Percentiles rank a stretch among this genome's conserved stretches.
Conservation (phyloP, 2,888 invertebrate genomes). For the Priocnemis perturbator region DNA sequence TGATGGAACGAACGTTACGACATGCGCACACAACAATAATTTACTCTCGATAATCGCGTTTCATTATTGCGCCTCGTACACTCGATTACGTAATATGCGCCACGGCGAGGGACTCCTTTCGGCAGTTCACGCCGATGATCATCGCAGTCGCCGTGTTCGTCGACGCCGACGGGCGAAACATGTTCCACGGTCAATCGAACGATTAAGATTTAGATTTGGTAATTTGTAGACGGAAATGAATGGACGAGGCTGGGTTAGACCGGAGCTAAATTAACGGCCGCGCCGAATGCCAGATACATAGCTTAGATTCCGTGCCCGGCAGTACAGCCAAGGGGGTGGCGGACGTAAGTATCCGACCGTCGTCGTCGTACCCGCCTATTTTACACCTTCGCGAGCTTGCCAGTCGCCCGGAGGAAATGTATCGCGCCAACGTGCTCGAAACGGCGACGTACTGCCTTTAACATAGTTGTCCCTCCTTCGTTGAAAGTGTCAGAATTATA, state of each 20-base stretch:
- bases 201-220: conserved; percentile 73
- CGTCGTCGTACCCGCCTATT: conserved; percentile 1
- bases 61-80: conserved; percentile 51
- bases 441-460: too few species aligned
- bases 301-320: not conserved
- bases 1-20: conserved; percentile 48
- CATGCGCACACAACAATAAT: conserved; percentile 56
- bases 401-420: too few species aligned
- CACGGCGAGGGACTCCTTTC: conserved; percentile 15
- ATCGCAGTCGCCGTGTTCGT: conserved; percentile 6
- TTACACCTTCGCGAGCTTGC: too few species aligned
- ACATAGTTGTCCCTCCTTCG: too few species aligned
- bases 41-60: conserved; percentile 51
- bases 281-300: conserved; percentile 40
- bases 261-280: conserved; percentile 63
- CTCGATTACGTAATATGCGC: conserved; percentile 43
- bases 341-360: conserved; percentile 1
- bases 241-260: conserved; percentile 55
- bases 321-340: not conserved
- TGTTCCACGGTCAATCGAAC: conserved; percentile 49
- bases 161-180: conserved; percentile 4
- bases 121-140: not conserved
- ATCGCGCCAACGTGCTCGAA: too few species aligned
- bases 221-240: conserved; percentile 73
- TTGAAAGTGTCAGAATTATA: too few species aligned